Conservation (phyloP, 2,888 invertebrate genomes). For the Troides helena region DNA sequence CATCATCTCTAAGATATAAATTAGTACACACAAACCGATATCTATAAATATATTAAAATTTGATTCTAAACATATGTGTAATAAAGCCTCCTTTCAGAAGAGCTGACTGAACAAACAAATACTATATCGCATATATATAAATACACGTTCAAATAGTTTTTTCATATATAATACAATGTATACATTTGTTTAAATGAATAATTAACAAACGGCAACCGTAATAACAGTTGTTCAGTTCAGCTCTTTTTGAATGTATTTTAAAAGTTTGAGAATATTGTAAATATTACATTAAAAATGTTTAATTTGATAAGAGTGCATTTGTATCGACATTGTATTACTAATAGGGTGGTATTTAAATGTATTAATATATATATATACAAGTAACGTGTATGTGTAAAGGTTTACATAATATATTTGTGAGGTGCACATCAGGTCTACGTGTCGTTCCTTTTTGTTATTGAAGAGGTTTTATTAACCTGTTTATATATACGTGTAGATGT, state of each 20-base stretch:
- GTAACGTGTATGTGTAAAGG: slow-evolving; percentile 47
- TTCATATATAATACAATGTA: slow-evolving; percentile 5
- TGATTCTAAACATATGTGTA: slow-evolving; percentile 17
- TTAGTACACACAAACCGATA: background rate
- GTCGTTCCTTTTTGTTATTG: slow-evolving; percentile 72
- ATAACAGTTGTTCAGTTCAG: background rate
- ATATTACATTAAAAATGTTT: slow-evolving; percentile 57
- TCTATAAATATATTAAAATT: slow-evolving; percentile 5
- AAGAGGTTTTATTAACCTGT: slow-evolving; percentile 66
- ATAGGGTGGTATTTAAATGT: slow-evolving; percentile 43
- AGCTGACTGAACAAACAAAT: background rate
- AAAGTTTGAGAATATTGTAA: slow-evolving; percentile 52
- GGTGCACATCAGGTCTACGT: slow-evolving; percentile 55
- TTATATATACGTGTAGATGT: slow-evolving; percentile 57
- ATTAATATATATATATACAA: slow-evolving; percentile 51
- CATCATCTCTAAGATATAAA: too few relatives aligned
- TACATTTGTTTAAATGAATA: background rate
- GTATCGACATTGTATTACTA: slow-evolving; percentile 54
- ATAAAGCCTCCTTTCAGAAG: slow-evolving; percentile 11
- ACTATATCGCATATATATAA: slow-evolving; percentile 3
- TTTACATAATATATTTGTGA: slow-evolving; percentile 51
- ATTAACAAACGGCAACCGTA: background rate
- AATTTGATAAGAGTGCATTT: slow-evolving; percentile 58
- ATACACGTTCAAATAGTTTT: background rate
- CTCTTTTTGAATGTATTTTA: slow-evolving; percentile 48